Percentiles rank a stretch among this genome's conserved stretches.
These are phyloP conservation scores for Trachurus trachurus DNA, from an alignment of 2,797 vertebrate genomes.

Conservation along the genomic window DNA sequence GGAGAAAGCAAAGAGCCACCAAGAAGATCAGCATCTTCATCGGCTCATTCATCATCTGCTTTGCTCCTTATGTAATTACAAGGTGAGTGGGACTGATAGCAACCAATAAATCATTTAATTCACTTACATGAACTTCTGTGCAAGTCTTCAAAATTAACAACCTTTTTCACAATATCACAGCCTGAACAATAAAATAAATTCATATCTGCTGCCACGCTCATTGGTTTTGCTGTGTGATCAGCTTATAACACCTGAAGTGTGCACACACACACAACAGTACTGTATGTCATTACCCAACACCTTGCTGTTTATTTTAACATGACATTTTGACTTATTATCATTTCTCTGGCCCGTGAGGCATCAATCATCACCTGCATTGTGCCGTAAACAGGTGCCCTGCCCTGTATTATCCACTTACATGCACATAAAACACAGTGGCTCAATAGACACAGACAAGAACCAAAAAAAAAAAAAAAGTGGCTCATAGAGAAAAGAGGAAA, in stretches of 20 bases:
- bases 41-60: slow-evolving; percentile 90
- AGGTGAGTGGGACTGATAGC: slow-evolving; percentile 79
- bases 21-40: slow-evolving; percentile 94
- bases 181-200: slow-evolving; percentile 10
- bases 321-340: slow-evolving; percentile 1
- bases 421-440: neutral
- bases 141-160: slow-evolving; percentile 20
- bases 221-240: slow-evolving; percentile 21
- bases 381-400: slow-evolving; percentile 23
- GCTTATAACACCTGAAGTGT: neutral
- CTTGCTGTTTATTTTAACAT: slow-evolving; percentile 3
- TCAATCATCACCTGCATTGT: slow-evolving; percentile 23
- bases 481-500: slow-evolving; percentile 22
- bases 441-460: slow-evolving; percentile 5
- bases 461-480: neutral
- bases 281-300: neutral
- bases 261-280: neutral
- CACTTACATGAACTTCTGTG: neutral
- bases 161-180: neutral
- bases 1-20: slow-evolving; percentile 87
- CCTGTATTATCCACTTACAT: slow-evolving; percentile 9
- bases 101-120: slow-evolving; percentile 34
- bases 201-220: slow-evolving; percentile 16
- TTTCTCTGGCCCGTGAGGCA: slow-evolving; percentile 6
- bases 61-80: slow-evolving; percentile 91